Conservation (phyloP, 2,113 vertebrate species). For the Archilochus colubris region DNA sequence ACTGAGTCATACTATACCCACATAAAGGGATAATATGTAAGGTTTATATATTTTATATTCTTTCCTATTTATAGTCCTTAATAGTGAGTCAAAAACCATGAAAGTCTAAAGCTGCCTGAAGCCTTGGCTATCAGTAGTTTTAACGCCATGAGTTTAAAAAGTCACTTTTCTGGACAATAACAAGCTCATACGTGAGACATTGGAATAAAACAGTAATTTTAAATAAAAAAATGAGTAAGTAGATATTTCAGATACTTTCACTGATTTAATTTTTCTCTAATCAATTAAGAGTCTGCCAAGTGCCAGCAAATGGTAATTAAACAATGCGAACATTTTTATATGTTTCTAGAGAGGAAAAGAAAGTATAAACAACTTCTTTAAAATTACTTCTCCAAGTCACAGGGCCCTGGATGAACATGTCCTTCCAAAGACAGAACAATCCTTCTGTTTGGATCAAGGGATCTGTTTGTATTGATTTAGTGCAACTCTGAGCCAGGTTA, state of each 20-base stretch:
- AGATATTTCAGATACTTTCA: slow-evolving; percentile 45
- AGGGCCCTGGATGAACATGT: not conserved
- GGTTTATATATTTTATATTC: not conserved
- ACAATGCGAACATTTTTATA: slow-evolving; percentile 12
- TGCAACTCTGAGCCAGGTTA: not conserved
- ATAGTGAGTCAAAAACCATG: not conserved
- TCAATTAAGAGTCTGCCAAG: slow-evolving; percentile 40
- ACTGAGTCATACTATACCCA: not conserved
- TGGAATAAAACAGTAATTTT: slow-evolving; percentile 36
- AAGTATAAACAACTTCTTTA: not conserved
- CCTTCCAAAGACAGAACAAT: not conserved
- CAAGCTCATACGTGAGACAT: not conserved
- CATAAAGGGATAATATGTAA: not conserved
- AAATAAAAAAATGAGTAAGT: slow-evolving; percentile 47
- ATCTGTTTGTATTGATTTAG: not conserved
- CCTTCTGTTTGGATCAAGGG: not conserved
- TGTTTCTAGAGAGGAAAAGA: slow-evolving; percentile 44
- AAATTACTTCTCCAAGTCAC: not conserved
- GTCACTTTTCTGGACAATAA: not conserved
- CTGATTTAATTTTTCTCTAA: slow-evolving; percentile 45
- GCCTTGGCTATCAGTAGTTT: not conserved
- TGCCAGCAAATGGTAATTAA: slow-evolving; percentile 50
- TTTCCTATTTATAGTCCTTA: not conserved
- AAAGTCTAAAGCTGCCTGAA: not conserved
- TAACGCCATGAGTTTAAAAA: not conserved